Evolutionary conservation across 1,140 invertebrate genomes (phyloP).

Genomic region (Prorops nasuta): DNA sequence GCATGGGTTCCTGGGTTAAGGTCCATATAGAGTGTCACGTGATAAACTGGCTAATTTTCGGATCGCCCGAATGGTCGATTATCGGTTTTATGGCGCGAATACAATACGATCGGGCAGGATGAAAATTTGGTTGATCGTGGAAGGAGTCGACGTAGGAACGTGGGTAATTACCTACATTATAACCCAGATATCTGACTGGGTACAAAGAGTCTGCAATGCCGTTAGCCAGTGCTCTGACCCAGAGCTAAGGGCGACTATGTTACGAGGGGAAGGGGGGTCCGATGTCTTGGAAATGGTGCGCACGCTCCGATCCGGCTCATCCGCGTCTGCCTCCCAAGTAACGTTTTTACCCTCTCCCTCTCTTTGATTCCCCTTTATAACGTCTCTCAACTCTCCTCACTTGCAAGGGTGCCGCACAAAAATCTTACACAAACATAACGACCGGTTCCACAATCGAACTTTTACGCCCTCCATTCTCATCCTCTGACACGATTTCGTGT

Average conservation of each 20-base stretch:
- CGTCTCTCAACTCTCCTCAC: slow-evolving; percentile 13
- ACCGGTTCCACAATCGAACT: slow-evolving; percentile 8
- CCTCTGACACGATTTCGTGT: too few species aligned
- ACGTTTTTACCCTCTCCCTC: slow-evolving; percentile 19
- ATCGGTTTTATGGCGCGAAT: too few species aligned
- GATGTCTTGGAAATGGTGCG: slow-evolving; percentile 39
- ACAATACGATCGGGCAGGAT: too few species aligned
- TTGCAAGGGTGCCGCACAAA: slow-evolving; percentile 28
- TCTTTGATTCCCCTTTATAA: slow-evolving; percentile 5
- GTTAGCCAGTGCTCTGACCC: slow-evolving; percentile 48
- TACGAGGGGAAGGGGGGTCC: slow-evolving; percentile 10
- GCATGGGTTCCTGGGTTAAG: too few species aligned
- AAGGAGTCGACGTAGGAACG: slow-evolving; percentile 9
- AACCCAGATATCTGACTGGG: slow-evolving; percentile 42
- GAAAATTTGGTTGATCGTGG: neutral
- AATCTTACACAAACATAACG: slow-evolving; percentile 14
- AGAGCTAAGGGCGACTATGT: slow-evolving; percentile 45
- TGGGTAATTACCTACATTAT: slow-evolving; percentile 44
- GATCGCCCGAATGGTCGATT: too few species aligned
- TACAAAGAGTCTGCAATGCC: slow-evolving; percentile 25
- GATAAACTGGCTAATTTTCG: too few species aligned
- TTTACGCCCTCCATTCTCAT: too few species aligned
- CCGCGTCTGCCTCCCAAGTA: slow-evolving; percentile 26
- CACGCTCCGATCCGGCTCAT: slow-evolving; percentile 30
- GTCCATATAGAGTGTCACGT: too few species aligned